phyloP scores from a whole-genome alignment of 2,113 vertebrate species.

The Cyprinodon brontotheroides region DNA sequence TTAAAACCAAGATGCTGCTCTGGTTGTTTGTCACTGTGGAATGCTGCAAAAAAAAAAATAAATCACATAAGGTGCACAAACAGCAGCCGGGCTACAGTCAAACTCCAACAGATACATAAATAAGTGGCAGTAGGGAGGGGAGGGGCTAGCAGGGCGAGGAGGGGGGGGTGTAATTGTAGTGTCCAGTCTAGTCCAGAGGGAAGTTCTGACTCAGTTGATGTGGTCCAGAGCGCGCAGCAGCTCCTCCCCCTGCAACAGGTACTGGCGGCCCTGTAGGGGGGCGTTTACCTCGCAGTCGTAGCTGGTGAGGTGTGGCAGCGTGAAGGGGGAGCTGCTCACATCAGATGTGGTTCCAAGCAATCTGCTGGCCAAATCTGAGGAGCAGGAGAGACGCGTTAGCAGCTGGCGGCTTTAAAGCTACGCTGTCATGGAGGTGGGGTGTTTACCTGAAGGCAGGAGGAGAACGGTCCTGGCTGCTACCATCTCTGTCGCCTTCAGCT shows the following conservation, averaged over 20 bases:
- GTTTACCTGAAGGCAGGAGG: slow-evolving; percentile 91
- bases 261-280: slow-evolving; percentile 90
- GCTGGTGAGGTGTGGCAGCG: slow-evolving; percentile 90
- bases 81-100: slow-evolving; percentile 62
- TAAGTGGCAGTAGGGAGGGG: slow-evolving; percentile 42
- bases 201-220: slow-evolving; percentile 85
- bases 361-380: slow-evolving; percentile 89
- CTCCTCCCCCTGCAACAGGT: slow-evolving; percentile 95
- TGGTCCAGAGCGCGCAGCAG: slow-evolving; percentile 94
- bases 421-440: background rate
- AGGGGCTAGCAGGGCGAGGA: background rate
- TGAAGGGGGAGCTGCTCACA: slow-evolving; percentile 71
- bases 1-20: slow-evolving; percentile 62
- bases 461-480: slow-evolving; percentile 84
- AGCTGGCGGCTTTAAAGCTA: background rate
- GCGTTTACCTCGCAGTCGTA: slow-evolving; percentile 97
- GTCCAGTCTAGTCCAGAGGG: slow-evolving; percentile 83
- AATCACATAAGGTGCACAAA: slow-evolving; percentile 70
- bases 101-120: slow-evolving; percentile 73
- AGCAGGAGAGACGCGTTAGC: background rate
- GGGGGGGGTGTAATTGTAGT: slow-evolving; percentile 84
- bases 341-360: slow-evolving; percentile 90
- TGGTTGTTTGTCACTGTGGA: slow-evolving; percentile 68
- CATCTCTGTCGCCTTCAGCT: slow-evolving; percentile 84
- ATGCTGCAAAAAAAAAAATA: slow-evolving; percentile 57